Percentiles rank a stretch among this genome's conserved stretches.
Evolutionary conservation across 2,113 vertebrate genomes (phyloP).

Genomic region (Malurus elegans): DNA sequence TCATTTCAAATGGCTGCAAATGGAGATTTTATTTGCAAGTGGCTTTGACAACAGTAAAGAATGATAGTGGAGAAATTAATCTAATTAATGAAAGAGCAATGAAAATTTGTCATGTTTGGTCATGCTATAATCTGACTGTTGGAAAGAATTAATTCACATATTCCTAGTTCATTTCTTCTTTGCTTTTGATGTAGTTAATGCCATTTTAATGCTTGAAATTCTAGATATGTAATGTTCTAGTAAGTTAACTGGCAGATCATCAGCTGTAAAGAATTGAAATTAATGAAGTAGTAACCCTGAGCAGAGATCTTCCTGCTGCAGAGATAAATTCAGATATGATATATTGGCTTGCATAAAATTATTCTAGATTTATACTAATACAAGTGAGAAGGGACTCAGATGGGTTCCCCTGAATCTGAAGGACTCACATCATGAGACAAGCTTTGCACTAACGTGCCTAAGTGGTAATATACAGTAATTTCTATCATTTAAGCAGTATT

Average conservation of each 20-base stretch:
- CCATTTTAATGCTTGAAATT: background rate
- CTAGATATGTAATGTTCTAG: background rate
- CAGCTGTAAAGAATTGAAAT: slow-evolving; percentile 4
- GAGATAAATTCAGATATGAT: background rate
- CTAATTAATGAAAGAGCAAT: background rate
- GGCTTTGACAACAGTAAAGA: background rate
- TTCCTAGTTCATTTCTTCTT: slow-evolving; percentile 3
- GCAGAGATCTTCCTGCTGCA: background rate
- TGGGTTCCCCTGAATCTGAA: background rate
- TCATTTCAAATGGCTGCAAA: background rate
- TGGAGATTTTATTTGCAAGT: background rate
- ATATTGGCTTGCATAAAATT: background rate
- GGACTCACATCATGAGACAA: background rate
- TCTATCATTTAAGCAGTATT: background rate
- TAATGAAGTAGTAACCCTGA: background rate
- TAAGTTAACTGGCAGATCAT: slow-evolving; percentile 10
- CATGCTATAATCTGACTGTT: background rate
- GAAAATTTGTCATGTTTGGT: background rate
- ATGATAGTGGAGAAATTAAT: background rate
- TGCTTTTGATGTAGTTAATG: background rate
- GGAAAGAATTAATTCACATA: background rate
- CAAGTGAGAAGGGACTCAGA: background rate
- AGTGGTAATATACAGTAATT: slow-evolving; percentile 17
- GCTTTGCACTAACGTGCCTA: background rate
- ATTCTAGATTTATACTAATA: background rate